Evolutionary conservation across 1,140 invertebrate genomes (phyloP).

Genomic region (Apis dorsata): DNA sequence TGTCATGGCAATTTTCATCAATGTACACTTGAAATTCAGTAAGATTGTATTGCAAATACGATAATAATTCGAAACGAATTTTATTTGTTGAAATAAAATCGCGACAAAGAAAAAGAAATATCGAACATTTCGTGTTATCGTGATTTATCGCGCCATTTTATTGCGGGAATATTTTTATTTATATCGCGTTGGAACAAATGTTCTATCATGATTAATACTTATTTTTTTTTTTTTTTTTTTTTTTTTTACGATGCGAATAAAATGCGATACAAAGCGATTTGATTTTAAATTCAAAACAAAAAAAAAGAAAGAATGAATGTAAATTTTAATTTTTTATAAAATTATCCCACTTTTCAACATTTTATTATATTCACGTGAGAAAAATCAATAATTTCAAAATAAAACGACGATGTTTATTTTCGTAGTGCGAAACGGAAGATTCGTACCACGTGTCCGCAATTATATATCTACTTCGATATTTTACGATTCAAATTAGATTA

Average conservation of each 20-base stretch:
- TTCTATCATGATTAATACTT: neutral
- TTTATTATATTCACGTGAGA: neutral
- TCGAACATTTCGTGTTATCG: neutral
- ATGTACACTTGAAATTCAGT: no score
- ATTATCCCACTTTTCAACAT: no score
- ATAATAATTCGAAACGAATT: neutral
- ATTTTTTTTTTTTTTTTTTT: no score
- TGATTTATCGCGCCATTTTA: neutral
- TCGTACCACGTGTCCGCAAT: no score
- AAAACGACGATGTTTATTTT: neutral
- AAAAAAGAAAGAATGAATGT: neutral
- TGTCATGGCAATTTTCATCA: neutral
- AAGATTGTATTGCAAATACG: no score
- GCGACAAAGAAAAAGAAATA: neutral
- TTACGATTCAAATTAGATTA: neutral
- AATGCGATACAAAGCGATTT: no score
- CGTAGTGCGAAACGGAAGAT: neutral
- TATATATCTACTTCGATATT: neutral
- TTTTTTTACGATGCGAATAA: no score
- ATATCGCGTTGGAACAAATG: neutral
- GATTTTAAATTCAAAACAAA: no score
- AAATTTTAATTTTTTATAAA: neutral
- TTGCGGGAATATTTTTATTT: no score
- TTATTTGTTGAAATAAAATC: neutral
- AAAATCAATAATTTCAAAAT: neutral